Evolutionary conservation across 2,888 invertebrate genomes (phyloP).

Genomic region (Lordiphosa andalusiaca): DNA sequence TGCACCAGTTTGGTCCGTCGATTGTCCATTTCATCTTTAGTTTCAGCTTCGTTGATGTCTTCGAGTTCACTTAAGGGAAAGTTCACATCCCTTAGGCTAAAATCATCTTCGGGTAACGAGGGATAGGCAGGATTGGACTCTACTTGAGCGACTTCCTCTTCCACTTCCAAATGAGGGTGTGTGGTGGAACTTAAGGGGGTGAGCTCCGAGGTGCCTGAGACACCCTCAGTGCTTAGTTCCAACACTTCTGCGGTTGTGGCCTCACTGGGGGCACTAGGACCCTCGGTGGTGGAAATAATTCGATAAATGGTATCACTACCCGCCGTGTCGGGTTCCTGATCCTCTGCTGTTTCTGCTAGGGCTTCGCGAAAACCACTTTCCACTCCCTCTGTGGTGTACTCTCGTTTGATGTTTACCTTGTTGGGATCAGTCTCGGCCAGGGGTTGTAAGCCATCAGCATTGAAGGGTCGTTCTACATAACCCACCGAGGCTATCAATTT

Average conservation of each 20-base stretch:
- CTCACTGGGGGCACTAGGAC: conserved; percentile 45
- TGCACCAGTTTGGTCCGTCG: conserved; percentile 54
- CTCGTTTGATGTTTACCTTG: conserved; percentile 76
- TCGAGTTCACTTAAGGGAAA: conserved; percentile 70
- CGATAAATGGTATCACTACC: conserved; percentile 77
- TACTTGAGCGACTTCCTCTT: conserved; percentile 67
- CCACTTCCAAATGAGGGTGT: conserved; percentile 61
- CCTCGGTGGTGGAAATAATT: conserved; percentile 74
- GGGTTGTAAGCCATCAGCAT: conserved; percentile 51
- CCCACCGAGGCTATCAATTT: conserved; percentile 74
- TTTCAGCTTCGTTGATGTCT: conserved; percentile 61
- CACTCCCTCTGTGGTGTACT: conserved; percentile 69
- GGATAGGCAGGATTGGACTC: conserved; percentile 82
- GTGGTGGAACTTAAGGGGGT: conserved; percentile 18
- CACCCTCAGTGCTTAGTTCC: conserved; percentile 51
- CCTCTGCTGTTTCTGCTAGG: conserved; percentile 39
- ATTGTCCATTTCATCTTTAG: conserved; percentile 64
- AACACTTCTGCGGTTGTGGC: conserved; percentile 6
- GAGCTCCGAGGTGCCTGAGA: conserved; percentile 26
- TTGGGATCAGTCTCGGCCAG: conserved; percentile 66
- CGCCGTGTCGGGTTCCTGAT: conserved; percentile 73
- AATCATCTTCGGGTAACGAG: conserved; percentile 81
- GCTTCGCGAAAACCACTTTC: conserved; percentile 41
- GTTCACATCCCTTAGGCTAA: conserved; percentile 78
- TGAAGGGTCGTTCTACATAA: conserved; percentile 36